These are phyloP conservation scores for Plebejus anna DNA, from an alignment of 2,888 invertebrate genomes.

Conservation along the genomic window DNA sequence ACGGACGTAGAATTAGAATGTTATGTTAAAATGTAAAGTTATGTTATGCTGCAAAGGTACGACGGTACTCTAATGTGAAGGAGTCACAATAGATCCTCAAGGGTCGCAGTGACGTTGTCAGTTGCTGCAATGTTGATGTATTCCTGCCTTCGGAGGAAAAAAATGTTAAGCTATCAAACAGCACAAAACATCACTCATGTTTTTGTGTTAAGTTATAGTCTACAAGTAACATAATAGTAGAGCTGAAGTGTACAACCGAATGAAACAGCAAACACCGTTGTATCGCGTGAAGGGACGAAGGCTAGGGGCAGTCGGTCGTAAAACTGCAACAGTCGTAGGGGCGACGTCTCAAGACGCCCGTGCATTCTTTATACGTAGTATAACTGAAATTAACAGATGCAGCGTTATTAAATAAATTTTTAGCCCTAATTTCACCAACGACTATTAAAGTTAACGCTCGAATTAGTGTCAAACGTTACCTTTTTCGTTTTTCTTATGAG, in stretches of 20 bases:
- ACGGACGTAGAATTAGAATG: too few relatives aligned
- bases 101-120: too few relatives aligned
- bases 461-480: too few relatives aligned
- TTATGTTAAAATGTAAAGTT: too few relatives aligned
- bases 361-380: slow-evolving; percentile 69
- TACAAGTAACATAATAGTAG: not conserved
- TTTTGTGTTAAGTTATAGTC: not conserved
- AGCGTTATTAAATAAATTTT: not conserved
- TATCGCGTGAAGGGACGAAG: slow-evolving; percentile 52
- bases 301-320: slow-evolving; percentile 68
- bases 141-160: too few relatives aligned
- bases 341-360: slow-evolving; percentile 73
- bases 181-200: not conserved
- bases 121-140: too few relatives aligned
- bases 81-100: too few relatives aligned
- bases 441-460: too few relatives aligned
- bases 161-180: not conserved
- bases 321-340: slow-evolving; percentile 73
- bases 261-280: slow-evolving; percentile 33
- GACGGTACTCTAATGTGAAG: too few relatives aligned
- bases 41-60: too few relatives aligned
- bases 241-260: not conserved
- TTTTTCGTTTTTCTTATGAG: too few relatives aligned
- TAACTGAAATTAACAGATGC: slow-evolving; percentile 38
- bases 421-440: too few relatives aligned